Conservation (phyloP, 2,113 vertebrate species). For the Litocranius walleri region DNA sequence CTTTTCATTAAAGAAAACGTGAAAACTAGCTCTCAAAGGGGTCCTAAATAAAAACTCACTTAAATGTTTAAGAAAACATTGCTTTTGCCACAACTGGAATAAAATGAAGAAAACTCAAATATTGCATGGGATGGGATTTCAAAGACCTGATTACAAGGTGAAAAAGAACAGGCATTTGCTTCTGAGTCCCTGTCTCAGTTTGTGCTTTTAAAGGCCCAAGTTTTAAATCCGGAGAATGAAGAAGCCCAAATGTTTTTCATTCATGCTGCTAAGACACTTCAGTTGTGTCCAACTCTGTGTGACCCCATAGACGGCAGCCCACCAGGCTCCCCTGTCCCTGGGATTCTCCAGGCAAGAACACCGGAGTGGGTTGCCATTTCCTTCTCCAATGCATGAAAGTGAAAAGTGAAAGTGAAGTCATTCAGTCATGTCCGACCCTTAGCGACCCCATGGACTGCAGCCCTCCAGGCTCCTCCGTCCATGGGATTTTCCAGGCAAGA, state of each 20-base stretch:
- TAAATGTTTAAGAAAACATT: constrained; percentile 40
- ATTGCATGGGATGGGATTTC: background rate
- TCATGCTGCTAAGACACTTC: background rate
- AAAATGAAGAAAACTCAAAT: constrained; percentile 26
- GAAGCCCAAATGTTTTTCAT: background rate
- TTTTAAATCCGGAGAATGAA: background rate
- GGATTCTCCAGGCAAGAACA: no score
- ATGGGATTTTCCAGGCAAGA: no score
- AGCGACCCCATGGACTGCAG: no score
- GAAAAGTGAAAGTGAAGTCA: no score
- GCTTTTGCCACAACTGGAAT: constrained; percentile 31
- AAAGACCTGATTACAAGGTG: background rate
- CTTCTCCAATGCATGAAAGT: no score
- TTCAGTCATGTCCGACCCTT: no score
- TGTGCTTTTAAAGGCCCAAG: background rate
- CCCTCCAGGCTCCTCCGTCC: no score
- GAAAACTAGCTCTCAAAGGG: constrained; percentile 33
- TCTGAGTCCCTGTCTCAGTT: background rate
- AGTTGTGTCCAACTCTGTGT: no score
- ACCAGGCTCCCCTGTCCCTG: no score
- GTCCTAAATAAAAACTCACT: constrained; percentile 26
- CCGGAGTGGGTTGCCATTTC: no score
- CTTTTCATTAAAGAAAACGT: constrained; percentile 54
- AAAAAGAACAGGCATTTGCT: background rate
- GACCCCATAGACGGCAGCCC: no score